Evolutionary conservation across 2,113 vertebrate species (phyloP).

Genomic region (Xenopus borealis): DNA sequence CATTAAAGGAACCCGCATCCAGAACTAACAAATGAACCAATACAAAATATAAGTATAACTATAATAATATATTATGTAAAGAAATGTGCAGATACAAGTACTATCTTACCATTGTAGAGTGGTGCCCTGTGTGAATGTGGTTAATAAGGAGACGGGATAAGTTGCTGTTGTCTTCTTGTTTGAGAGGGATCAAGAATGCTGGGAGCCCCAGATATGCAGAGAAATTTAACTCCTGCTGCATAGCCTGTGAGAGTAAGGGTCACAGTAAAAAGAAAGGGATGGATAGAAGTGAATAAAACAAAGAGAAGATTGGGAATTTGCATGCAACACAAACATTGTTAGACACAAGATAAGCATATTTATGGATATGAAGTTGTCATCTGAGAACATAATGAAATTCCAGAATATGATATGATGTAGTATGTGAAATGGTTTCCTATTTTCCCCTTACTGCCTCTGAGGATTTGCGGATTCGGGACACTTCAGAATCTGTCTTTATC

Average conservation of each 20-base stretch:
- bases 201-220: slow-evolving; percentile 88
- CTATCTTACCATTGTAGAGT: slow-evolving; percentile 80
- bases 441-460: slow-evolving; percentile 77
- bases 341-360: no score
- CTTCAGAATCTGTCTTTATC: slow-evolving; percentile 81
- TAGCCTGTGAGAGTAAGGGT: slow-evolving; percentile 64
- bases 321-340: no score
- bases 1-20: slow-evolving; percentile 83
- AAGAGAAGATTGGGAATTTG: background rate
- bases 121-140: slow-evolving; percentile 87
- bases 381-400: no score
- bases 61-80: no score
- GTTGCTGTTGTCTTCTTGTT: slow-evolving; percentile 75
- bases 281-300: background rate
- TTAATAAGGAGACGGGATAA: slow-evolving; percentile 81
- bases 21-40: slow-evolving; percentile 67
- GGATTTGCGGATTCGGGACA: slow-evolving; percentile 76
- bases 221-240: slow-evolving; percentile 87
- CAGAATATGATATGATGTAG: no score
- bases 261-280: background rate
- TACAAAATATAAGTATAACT: no score
- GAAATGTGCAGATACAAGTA: background rate
- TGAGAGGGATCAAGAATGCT: slow-evolving; percentile 81
- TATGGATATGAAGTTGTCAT: no score
- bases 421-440: no score